These are phyloP conservation scores for Diglossa cyanea DNA, from an alignment of 2,797 vertebrate species.

Conservation along the genomic window DNA sequence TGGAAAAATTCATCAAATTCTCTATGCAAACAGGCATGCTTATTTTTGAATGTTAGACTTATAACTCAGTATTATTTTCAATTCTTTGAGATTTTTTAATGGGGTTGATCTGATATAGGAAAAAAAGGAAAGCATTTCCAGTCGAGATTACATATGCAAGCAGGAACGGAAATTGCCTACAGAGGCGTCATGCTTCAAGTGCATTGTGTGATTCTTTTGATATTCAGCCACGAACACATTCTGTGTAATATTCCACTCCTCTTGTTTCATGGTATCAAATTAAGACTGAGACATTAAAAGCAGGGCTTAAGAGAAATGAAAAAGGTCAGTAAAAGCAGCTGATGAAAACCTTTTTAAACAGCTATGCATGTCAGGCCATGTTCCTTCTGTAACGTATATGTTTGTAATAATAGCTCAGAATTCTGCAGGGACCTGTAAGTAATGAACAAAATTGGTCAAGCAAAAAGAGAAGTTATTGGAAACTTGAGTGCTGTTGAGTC, in stretches of 20 bases:
- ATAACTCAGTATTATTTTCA: not conserved
- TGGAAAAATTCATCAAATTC: not conserved
- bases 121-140: not conserved
- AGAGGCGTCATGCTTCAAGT: conserved; percentile 17
- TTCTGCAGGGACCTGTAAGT: conserved; percentile 12
- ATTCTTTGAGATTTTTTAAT: not conserved
- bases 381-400: conserved; percentile 25
- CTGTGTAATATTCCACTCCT: not conserved
- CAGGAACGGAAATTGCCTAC: not conserved
- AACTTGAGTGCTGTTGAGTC: conserved; percentile 15
- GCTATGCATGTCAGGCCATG: not conserved
- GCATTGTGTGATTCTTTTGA: not conserved
- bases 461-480: conserved; percentile 23
- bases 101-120: not conserved
- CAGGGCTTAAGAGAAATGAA: not conserved
- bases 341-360: conserved; percentile 46
- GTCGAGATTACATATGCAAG: not conserved
- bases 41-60: not conserved
- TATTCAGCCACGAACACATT: not conserved
- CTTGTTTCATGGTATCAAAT: conserved; percentile 1
- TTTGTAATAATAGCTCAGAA: conserved; percentile 22
- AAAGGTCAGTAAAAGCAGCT: conserved; percentile 13
- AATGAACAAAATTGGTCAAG: conserved; percentile 44
- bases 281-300: not conserved
- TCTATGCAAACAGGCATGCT: not conserved